phyloP scores from a whole-genome alignment of 2,797 vertebrate species.

The Molossus alvarezi region DNA sequence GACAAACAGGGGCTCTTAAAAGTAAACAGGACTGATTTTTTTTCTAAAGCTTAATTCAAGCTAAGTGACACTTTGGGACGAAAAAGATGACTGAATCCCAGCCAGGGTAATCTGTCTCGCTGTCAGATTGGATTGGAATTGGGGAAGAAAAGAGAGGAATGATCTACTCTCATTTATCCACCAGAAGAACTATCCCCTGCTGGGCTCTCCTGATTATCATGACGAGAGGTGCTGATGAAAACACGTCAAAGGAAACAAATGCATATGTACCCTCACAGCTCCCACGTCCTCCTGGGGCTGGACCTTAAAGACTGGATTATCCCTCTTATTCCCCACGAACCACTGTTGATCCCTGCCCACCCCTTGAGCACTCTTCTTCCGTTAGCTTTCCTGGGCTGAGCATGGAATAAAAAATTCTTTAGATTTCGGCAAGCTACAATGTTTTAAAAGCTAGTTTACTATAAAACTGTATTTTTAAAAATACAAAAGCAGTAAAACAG shows the following conservation, averaged over 20 bases:
- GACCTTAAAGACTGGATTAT: neutral
- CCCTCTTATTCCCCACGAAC: neutral
- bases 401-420: slow-evolving; percentile 56
- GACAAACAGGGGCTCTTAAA: neutral
- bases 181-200: neutral
- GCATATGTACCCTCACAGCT: neutral
- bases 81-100: slow-evolving; percentile 22
- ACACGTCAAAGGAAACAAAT: neutral
- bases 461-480: neutral
- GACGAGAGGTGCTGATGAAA: neutral
- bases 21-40: slow-evolving; percentile 48
- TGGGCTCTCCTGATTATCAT: neutral
- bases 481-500: slow-evolving; percentile 44
- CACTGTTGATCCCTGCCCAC: neutral
- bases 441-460: slow-evolving; percentile 55
- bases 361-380: neutral
- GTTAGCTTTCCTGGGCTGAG: slow-evolving; percentile 19
- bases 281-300: neutral
- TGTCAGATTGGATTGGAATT: neutral
- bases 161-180: neutral
- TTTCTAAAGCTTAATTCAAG: slow-evolving; percentile 61
- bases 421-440: slow-evolving; percentile 33
- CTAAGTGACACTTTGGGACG: neutral
- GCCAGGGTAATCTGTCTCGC: neutral
- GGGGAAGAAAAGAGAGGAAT: neutral